phyloP scores from a whole-genome alignment of 2,113 vertebrate genomes.

The Sminthopsis crassicaudata region DNA sequence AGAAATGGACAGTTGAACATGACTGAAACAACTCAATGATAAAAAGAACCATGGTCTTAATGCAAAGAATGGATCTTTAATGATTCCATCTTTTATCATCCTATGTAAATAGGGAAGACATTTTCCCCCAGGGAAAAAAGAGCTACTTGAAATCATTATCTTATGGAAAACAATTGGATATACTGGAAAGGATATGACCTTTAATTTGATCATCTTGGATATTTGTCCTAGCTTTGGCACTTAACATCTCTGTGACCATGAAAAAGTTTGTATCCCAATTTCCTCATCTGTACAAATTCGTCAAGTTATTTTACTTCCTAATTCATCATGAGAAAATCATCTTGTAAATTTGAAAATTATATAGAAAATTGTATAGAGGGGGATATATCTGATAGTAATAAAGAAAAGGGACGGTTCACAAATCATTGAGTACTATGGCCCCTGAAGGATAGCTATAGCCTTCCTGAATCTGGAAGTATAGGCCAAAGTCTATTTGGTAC shows the following conservation, averaged over 20 bases:
- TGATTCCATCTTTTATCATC: not conserved
- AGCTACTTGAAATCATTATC: not conserved
- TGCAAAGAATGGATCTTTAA: not conserved
- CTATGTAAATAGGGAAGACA: not conserved
- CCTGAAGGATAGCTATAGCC: not conserved
- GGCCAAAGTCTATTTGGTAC: not conserved
- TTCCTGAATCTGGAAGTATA: not conserved
- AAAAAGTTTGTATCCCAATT: not conserved
- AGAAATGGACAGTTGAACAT: too few relatives aligned
- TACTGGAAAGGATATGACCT: not conserved
- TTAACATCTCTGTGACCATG: not conserved
- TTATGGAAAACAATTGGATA: not conserved
- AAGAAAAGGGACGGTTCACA: not conserved
- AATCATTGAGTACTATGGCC: not conserved
- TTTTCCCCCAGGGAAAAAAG: not conserved
- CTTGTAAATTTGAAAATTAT: not conserved
- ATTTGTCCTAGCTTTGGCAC: not conserved
- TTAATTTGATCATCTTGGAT: not conserved
- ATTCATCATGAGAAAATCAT: not conserved
- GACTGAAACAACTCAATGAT: too few relatives aligned
- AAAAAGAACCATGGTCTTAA: not conserved
- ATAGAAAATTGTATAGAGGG: not conserved
- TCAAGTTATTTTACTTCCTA: not conserved
- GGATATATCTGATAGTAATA: not conserved
- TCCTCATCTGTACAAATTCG: not conserved